These are phyloP conservation scores for Scolopax mira DNA, from an alignment of 2,113 vertebrate genomes.

Conservation along the genomic window DNA sequence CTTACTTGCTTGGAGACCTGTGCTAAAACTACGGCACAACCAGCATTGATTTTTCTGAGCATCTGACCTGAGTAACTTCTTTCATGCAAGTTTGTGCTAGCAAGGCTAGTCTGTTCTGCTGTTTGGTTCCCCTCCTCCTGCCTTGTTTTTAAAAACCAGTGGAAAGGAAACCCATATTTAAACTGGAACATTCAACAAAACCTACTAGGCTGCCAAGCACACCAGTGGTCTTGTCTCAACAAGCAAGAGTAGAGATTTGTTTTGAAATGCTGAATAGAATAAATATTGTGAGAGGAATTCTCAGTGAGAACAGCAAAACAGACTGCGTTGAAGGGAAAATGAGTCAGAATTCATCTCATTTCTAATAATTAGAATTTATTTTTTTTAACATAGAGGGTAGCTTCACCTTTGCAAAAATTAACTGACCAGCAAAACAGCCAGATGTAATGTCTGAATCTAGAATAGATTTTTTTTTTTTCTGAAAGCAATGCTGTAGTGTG, in stretches of 20 bases:
- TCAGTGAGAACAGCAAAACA: constrained; percentile 1
- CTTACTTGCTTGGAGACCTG: not conserved
- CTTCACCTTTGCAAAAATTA: not conserved
- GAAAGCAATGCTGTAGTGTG: not conserved
- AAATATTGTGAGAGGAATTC: constrained; percentile 42
- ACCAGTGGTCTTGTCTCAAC: constrained; percentile 33
- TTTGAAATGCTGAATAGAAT: constrained; percentile 9
- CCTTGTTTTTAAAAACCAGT: constrained; percentile 33
- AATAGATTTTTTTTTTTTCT: not conserved
- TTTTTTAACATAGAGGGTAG: not conserved
- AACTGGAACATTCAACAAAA: constrained; percentile 46
- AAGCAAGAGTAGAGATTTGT: constrained; percentile 29
- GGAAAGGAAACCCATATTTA: constrained; percentile 28
- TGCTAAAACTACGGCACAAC: not conserved
- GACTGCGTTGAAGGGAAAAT: not conserved
- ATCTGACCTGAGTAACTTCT: not conserved
- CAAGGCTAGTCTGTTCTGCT: not conserved
- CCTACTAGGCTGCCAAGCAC: not conserved
- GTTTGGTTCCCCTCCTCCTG: not conserved
- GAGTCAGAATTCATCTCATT: not conserved
- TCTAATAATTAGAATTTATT: not conserved
- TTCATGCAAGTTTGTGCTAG: not conserved
- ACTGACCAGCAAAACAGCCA: not conserved
- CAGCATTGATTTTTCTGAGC: not conserved
- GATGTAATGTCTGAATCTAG: not conserved